Evolutionary conservation across 2,113 vertebrate species (phyloP), one percentile per base, ranked within the genome.

Genomic region (Rostratula benghalensis): DNA sequence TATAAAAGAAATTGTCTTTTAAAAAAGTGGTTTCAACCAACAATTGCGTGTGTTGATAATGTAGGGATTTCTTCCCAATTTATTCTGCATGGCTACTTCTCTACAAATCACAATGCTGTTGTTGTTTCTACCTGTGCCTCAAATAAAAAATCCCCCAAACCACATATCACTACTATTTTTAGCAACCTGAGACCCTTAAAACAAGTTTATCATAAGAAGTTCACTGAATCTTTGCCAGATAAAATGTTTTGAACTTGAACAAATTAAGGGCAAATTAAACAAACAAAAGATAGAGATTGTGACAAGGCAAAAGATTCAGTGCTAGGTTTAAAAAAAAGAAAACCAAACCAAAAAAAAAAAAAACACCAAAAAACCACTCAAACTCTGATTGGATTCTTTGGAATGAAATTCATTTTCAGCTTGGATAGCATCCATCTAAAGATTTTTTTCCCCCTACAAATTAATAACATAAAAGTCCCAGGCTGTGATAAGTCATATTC

Each of bases 381-480:
- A 53, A 63, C 51, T 27, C 37, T 23, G 33, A 90, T 89, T 95
- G 91, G 88, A 80, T 76, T 46, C 17, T 93, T 94, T 89, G 61
- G 75, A 98, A 97, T 96, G 78, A 88, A 97, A 98, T 98, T 98
- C 83, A 97, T 98, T 98, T 99, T 98, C 96, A 98, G 94, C 97
- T 98, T 97, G 97, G 97, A 97, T 96, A 96, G 92, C 93, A 98
- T 98, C 96, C 95, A 97, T 98, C 94, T 98, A 98, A 98, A 98
- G 97, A 98, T 98, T 98, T 97, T 98, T 94, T 81, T 39, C 39
- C 80, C 80, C 93, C 86, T 97, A 96, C 95, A 98, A 98, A 98
- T 98, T 98, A 98, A 98, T 97, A 95, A 87, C 97, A 96, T 97
- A 97, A 98, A 98, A 98, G 96, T 98, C 96, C 96, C 96, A 98